Evolutionary conservation across 2,888 invertebrate genomes (phyloP), one percentile per base, ranked within the genome.

Genomic region (Volucella zonaria): DNA sequence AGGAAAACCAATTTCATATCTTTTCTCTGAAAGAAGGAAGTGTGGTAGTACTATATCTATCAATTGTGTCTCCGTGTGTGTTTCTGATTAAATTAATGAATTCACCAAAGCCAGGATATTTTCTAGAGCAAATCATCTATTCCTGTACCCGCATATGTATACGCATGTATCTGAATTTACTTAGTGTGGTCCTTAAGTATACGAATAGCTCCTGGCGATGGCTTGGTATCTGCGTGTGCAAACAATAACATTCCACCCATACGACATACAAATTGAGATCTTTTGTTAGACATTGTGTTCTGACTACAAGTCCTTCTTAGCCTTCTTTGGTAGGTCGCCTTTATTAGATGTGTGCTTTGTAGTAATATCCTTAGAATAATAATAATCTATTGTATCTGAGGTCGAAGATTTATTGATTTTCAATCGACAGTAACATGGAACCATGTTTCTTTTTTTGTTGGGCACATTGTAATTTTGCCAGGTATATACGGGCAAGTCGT

Each of bases 321-420:
- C 31, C 6, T 31, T 31, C 31, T 31, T 31, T 31, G 6, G 6
- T 31, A 31, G n/a, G 47, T 47, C 47, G n/a, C 11, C 8, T 47
- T 47, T 47, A n/a, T 47, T 47, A n/a, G 47, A 47, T 11, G n/a
- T 11, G n/a, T n/a, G 47, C 47, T 47, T 47, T 12, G 4, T n/a
- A 47, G 58, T 54, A 4, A 54, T 67, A 45, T 54, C 31, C 45
- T 54, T 56, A 10, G 23, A 52, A 52, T 54, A 23, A 43, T 43
- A 43, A 54, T 67, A 43, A 49, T 64, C 43, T 18, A 6, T 31
- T 58, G 18, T 58, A 56, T 58, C 18, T 40, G 38, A 54, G 12
- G 1, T 15, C 11, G n/a, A 14, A 52, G 59, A 71, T 71, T 71
- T 71, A 51, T 71, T 71, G 59, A 43, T 61, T 71, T 71, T 71